Percentiles rank a stretch among this genome's conserved stretches.
These are phyloP conservation scores for Venustaconcha ellipsiformis DNA, from an alignment of 1,140 invertebrate species.

Conservation along the genomic window DNA sequence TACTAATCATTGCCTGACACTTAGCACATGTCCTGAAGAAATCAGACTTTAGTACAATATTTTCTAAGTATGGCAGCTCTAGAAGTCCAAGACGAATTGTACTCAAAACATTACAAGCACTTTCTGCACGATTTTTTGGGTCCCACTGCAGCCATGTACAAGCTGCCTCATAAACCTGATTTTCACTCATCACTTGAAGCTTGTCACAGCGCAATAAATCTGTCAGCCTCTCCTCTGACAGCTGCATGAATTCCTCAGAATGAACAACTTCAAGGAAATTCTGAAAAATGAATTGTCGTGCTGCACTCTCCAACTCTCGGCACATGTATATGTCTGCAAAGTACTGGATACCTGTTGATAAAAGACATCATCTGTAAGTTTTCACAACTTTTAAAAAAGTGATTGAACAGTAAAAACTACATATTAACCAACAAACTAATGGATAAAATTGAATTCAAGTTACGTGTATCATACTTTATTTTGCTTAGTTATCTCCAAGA, in stretches of 20 bases:
- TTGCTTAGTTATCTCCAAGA: no score
- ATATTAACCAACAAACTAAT: no score
- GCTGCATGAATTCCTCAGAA: slow-evolving; percentile 64
- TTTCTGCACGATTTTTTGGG: slow-evolving; percentile 34
- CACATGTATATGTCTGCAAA: slow-evolving; percentile 66
- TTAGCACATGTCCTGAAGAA: slow-evolving; percentile 64
- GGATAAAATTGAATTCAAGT: no score
- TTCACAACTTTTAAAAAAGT: no score
- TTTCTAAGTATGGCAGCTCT: slow-evolving; percentile 58
- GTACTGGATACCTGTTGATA: slow-evolving; percentile 61
- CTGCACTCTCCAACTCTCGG: slow-evolving; percentile 55
- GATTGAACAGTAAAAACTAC: no score
- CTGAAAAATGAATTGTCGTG: slow-evolving; percentile 61
- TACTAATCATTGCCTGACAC: slow-evolving; percentile 65
- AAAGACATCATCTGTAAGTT: slow-evolving; percentile 1
- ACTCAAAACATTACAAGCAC: slow-evolving; percentile 55
- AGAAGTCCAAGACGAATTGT: slow-evolving; percentile 59
- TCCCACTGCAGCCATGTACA: slow-evolving; percentile 61
- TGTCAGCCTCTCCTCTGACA: slow-evolving; percentile 58
- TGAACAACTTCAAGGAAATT: slow-evolving; percentile 64
- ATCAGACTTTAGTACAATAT: slow-evolving; percentile 61
- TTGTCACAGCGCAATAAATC: slow-evolving; percentile 60
- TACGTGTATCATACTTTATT: no score
- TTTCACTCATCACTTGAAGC: slow-evolving; percentile 58
- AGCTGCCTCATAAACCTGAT: slow-evolving; percentile 75